These are phyloP conservation scores for Dicerorhinus sumatrensis DNA, from an alignment of 2,113 vertebrate species.

Conservation along the genomic window DNA sequence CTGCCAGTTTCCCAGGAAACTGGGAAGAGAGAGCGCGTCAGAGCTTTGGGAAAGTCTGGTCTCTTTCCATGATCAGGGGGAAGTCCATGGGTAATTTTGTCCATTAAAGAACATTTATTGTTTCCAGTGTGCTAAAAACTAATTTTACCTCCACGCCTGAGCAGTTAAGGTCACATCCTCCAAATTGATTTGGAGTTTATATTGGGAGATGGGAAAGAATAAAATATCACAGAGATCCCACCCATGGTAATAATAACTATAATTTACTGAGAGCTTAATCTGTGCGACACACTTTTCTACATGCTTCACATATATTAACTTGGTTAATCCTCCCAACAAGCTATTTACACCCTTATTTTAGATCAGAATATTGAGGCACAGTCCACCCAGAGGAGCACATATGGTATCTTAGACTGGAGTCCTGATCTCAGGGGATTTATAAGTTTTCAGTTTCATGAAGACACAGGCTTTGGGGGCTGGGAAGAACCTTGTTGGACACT, in stretches of 20 bases:
- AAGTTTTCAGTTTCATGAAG: background rate
- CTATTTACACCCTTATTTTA: conserved; percentile 6
- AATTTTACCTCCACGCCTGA: background rate
- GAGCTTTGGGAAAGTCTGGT: background rate
- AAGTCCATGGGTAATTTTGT: background rate
- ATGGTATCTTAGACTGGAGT: background rate
- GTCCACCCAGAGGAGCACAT: background rate
- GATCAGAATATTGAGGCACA: background rate
- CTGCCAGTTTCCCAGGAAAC: background rate
- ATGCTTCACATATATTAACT: background rate
- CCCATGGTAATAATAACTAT: background rate
- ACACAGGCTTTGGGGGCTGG: background rate
- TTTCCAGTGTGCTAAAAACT: conserved; percentile 27
- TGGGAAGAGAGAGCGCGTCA: background rate
- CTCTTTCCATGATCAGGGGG: background rate
- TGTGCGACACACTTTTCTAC: background rate
- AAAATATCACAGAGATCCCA: background rate
- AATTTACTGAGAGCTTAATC: background rate
- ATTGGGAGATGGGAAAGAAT: background rate
- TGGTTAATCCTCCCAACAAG: background rate
- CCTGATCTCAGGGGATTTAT: background rate
- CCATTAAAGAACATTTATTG: background rate
- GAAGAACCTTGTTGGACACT: background rate
- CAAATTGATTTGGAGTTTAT: conserved; percentile 41
- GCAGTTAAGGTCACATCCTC: background rate